A percentile compares a stretch with the other conserved stretches of the same genome.
Evolutionary conservation across 2,797 vertebrate genomes (phyloP).

Genomic region (Sciaenops ocellatus): DNA sequence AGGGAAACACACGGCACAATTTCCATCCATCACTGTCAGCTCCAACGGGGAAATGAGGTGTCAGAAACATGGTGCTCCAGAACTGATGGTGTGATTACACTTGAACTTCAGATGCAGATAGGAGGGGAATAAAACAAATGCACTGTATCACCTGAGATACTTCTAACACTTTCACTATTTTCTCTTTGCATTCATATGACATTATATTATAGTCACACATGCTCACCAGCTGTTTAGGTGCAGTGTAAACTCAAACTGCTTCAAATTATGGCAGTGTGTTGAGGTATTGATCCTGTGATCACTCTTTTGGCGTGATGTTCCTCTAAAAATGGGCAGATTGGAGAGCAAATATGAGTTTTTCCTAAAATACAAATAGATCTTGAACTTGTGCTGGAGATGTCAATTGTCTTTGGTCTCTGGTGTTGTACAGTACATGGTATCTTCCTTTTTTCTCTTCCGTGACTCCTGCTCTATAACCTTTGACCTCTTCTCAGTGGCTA

Average conservation of each 20-base stretch:
- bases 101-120: constrained; percentile 74
- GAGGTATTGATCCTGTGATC: not conserved
- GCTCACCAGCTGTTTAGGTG: not conserved
- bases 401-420: no score
- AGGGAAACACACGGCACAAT: constrained; percentile 13
- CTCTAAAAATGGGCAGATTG: no score
- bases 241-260: not conserved
- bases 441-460: not conserved
- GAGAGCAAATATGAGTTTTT: no score
- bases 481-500: not conserved
- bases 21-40: constrained; percentile 90
- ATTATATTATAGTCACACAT: not conserved
- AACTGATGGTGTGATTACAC: constrained; percentile 90
- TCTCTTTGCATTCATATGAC: not conserved
- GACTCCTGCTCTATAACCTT: not conserved
- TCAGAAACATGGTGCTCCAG: constrained; percentile 82
- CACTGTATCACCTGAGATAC: not conserved
- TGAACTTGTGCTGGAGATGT: no score
- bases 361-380: no score
- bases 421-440: no score
- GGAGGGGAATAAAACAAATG: constrained; percentile 14
- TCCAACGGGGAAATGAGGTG: constrained; percentile 92
- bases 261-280: not conserved
- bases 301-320: not conserved
- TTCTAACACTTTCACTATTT: constrained; percentile 7